Percentiles rank a stretch among this genome's conserved stretches.
These are phyloP conservation scores for Saxicola maurus DNA, from an alignment of 2,797 vertebrate species.

Conservation along the genomic window DNA sequence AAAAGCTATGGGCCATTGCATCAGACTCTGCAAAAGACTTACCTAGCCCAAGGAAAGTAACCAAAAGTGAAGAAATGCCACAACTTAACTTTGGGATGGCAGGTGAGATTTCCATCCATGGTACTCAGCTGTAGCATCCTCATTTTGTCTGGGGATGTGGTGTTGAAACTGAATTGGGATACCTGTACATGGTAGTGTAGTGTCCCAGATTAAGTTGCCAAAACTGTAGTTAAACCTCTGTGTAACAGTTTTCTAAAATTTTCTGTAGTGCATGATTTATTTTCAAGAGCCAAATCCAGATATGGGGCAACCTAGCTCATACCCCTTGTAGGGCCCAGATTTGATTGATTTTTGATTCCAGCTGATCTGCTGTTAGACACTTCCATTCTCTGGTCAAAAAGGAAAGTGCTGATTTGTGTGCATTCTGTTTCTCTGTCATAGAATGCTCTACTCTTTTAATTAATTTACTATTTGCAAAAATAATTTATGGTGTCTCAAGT, in stretches of 20 bases:
- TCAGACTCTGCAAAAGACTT: slow-evolving; percentile 87
- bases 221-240: not conserved
- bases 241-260: not conserved
- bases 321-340: not conserved
- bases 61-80: slow-evolving; percentile 87
- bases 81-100: slow-evolving; percentile 97
- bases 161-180: not conserved
- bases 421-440: not conserved
- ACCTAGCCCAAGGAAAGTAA: slow-evolving; percentile 83
- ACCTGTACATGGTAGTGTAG: not conserved
- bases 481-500: not conserved
- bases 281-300: not conserved
- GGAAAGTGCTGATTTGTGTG: not conserved
- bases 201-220: not conserved
- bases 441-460: not conserved
- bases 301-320: not conserved
- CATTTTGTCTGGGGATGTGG: not conserved
- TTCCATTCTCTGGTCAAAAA: not conserved
- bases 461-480: not conserved
- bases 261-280: not conserved
- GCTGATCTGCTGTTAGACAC: not conserved
- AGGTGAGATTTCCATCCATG: slow-evolving; percentile 73
- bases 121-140: not conserved
- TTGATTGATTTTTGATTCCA: not conserved
- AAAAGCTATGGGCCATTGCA: slow-evolving; percentile 91